Evolutionary conservation across 2,113 vertebrate species (phyloP).

Genomic region (Glareola pratincola): DNA sequence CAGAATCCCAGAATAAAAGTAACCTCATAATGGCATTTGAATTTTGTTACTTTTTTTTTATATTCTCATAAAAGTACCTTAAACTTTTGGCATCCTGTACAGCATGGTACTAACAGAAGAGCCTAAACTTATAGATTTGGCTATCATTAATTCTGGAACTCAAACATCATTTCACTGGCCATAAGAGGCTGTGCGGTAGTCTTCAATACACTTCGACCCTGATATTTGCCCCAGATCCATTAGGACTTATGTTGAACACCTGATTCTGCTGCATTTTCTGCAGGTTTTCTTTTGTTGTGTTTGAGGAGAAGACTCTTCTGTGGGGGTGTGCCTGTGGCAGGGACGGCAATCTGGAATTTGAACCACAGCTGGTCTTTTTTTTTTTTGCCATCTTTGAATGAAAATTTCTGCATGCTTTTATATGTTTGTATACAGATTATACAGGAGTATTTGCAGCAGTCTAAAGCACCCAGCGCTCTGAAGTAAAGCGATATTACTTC

Average conservation of each 20-base stretch:
- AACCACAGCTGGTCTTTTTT: rapidly evolving
- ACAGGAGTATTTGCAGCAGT: neutral
- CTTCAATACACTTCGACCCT: neutral
- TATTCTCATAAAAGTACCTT: neutral
- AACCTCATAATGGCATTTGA: rapidly evolving
- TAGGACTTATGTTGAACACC: neutral
- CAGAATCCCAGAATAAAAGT: neutral
- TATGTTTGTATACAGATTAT: neutral
- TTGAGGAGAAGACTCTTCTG: neutral
- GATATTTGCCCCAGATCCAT: neutral
- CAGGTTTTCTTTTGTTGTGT: neutral
- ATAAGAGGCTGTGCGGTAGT: rapidly evolving
- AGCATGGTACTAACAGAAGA: neutral
- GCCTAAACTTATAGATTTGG: neutral
- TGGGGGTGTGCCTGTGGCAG: neutral
- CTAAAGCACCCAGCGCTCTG: neutral
- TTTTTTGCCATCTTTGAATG: neutral
- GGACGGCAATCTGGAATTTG: too few species aligned
- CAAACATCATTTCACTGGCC: neutral
- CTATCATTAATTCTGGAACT: neutral
- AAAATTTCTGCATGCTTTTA: rapidly evolving
- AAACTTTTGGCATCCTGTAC: neutral
- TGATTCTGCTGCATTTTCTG: neutral
- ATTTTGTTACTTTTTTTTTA: neutral
- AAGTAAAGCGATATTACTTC: neutral